Evolutionary conservation across 2,797 vertebrate species (phyloP).

Genomic region (Labeo calbasu): DNA sequence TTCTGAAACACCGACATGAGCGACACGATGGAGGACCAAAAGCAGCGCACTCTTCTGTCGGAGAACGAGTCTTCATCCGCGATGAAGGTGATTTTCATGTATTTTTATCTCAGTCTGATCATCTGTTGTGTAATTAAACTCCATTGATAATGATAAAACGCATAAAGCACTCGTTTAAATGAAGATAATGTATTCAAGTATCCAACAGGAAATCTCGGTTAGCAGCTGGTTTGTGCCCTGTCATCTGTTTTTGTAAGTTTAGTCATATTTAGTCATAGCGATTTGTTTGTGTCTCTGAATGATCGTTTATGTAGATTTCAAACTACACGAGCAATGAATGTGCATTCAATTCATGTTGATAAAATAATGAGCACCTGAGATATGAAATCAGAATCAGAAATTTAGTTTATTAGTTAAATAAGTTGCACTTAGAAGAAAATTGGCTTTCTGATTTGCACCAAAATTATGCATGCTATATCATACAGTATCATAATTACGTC

Average conservation of each 20-base stretch:
- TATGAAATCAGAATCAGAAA: not conserved
- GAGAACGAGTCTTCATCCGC: conserved; percentile 60
- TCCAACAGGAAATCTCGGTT: not conserved
- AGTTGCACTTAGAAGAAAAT: not conserved
- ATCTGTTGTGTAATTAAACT: not conserved
- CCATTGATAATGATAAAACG: not conserved
- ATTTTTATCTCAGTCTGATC: not conserved
- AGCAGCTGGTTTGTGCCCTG: not conserved
- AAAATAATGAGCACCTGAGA: not conserved
- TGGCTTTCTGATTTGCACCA: not conserved
- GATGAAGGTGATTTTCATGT: conserved; percentile 61
- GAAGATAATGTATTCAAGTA: too few relatives aligned
- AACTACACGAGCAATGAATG: not conserved
- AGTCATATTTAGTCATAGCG: not conserved
- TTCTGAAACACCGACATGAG: conserved; percentile 68
- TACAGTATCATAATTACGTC: too few relatives aligned
- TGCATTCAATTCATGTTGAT: not conserved
- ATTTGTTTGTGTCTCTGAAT: not conserved
- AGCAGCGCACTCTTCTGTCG: conserved; percentile 72
- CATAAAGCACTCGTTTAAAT: not conserved
- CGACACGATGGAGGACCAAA: conserved; percentile 78
- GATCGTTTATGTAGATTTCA: not conserved
- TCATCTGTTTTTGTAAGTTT: not conserved
- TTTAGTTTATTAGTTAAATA: not conserved
- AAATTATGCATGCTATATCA: not conserved